Evolutionary conservation across 2,113 vertebrate species (phyloP).

Genomic region (Australoheros scitulus): DNA sequence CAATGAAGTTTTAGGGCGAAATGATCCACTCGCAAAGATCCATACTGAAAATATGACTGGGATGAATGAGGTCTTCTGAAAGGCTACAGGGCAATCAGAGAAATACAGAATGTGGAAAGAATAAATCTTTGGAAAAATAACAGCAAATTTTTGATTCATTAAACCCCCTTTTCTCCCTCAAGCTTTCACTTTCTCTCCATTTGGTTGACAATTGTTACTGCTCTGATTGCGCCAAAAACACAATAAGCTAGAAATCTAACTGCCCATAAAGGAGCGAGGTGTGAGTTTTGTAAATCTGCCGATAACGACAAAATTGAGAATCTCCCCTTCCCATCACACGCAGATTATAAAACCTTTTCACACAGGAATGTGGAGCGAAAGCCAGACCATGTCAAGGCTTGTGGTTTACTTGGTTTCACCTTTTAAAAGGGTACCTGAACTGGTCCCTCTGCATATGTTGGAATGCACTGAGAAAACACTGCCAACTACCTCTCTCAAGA

Average conservation of each 20-base stretch:
- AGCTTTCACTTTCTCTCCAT: neutral
- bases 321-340: neutral
- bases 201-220: neutral
- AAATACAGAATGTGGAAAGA: slow-evolving; percentile 3
- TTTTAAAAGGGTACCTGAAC: slow-evolving; percentile 33
- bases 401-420: slow-evolving; percentile 35
- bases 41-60: neutral
- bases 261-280: neutral
- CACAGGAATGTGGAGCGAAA: neutral
- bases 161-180: neutral
- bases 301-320: neutral
- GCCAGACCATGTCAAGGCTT: neutral
- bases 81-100: neutral
- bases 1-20: neutral
- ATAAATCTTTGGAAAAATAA: neutral
- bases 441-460: neutral
- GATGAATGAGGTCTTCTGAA: neutral
- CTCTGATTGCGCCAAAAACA: neutral
- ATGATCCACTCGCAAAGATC: slow-evolving; percentile 1
- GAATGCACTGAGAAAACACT: slow-evolving; percentile 6
- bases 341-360: slow-evolving; percentile 4
- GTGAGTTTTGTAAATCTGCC: slow-evolving; percentile 1
- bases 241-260: neutral
- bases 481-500: slow-evolving; percentile 9
- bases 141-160: neutral